phyloP scores from a whole-genome alignment of 2,888 invertebrate species.

The Andrena bicolor region DNA sequence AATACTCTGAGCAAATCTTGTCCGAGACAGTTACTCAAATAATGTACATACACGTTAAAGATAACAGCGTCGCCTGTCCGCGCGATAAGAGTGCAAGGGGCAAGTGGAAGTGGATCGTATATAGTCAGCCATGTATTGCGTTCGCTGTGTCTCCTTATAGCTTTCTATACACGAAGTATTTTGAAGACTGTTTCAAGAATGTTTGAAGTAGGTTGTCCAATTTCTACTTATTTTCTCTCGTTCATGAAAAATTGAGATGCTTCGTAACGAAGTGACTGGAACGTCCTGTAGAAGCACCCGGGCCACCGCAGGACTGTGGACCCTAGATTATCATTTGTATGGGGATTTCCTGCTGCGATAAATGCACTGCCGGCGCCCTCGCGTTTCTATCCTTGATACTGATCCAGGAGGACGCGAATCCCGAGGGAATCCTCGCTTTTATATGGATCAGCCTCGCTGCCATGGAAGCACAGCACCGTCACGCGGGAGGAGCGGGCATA shows the following conservation, averaged over 20 bases:
- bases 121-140: constrained; percentile 23
- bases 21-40: no score
- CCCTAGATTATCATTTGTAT: constrained; percentile 72
- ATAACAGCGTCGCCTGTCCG: no score
- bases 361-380: constrained; percentile 68
- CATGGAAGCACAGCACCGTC: constrained; percentile 15
- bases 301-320: constrained; percentile 28
- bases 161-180: not conserved
- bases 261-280: not conserved
- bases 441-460: constrained; percentile 46
- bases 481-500: constrained; percentile 20
- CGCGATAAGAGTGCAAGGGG: no score
- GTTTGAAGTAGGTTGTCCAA: not conserved
- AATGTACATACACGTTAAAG: no score
- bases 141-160: not conserved
- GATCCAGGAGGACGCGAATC: constrained; percentile 46
- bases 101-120: constrained; percentile 17
- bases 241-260: not conserved
- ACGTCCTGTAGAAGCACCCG: constrained; percentile 20
- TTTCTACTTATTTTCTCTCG: not conserved
- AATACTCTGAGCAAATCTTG: no score
- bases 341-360: constrained; percentile 74
- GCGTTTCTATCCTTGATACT: constrained; percentile 50
- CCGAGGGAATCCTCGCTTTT: constrained; percentile 12
- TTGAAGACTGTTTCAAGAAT: no score